Base-by-base conservation (phyloP, 37 sponge, comb jelly and placozoan species). In the Theonella swinhoei region DNA sequence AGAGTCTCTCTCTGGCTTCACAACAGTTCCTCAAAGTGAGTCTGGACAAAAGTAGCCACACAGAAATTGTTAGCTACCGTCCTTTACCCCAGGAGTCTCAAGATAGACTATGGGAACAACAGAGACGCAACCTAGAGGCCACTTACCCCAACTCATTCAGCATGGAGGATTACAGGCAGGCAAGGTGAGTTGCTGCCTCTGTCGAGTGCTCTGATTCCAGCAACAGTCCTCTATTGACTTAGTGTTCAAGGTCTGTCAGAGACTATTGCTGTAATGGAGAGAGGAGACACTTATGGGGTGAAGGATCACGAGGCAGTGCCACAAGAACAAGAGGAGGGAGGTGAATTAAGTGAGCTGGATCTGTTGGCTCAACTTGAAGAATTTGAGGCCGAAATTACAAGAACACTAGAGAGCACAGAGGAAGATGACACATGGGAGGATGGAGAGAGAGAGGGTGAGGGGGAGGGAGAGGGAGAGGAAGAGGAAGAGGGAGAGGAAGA, bases 241-340 rank as follows among this genome's bases (percentile, higher is more conserved):
- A 76, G 85, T 31, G 14, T 3, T 4, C 76, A 76, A 34, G 85
- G 85, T 0, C 39, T 85, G 61, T 34, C 32, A 3, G 77, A 58
- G 29, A 68, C 85, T 70, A 85, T 85, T 22, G 62, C 64, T 32
- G 85, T 76, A 7, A 68, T 85, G 38, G 85, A 77, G 26, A 20
- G 39, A 3, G 70, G 19, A 68, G 69, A 68, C 3, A 33, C 30
- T 2, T 22, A 68, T 22, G n/a, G n/a, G n/a, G 54, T 17, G 54
- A 47, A 47, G 7, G 54, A 14, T 47, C 11, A 47, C 54, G 54
- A 47, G 7, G 34, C n/a, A n/a, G n/a, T n/a, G n/a, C n/a, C n/a
- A n/a, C n/a, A 33, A 33, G 69, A 33, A 33, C 3, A 4, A 33
- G 69, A 68, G 34, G 69, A 4, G 5, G 14, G 22, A 3, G 64